Base-by-base conservation (phyloP, 1,140 invertebrate species). In the Cyclargus thomasi region DNA sequence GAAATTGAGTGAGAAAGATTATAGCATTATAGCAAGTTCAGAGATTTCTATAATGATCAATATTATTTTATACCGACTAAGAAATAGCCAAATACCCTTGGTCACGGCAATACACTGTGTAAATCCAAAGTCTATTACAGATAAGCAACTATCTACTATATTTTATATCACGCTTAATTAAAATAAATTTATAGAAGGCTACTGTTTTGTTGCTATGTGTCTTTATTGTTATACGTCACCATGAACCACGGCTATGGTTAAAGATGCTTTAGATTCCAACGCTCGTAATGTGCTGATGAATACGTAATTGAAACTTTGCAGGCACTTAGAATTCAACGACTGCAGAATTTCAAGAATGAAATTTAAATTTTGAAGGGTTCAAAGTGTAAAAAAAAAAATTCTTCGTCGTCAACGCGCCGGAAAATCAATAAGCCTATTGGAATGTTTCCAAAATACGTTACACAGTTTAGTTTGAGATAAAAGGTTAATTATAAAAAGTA, bases 401-500 rank as follows among this genome's bases (percentile, higher is more conserved):
- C 63, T 7, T 6, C 18, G 35, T 47, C 63, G 18, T 64, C 63
- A 21, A 6, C 17, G 2, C 39, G 21, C 36, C 63, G 39, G 22
- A 64, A 64, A 64, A 64, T 64, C 63, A 53, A 64, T 64, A 64
- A 53, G 18, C 7, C 16, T 64, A 22, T 64, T 11, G 14, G 5
- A 23, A 47, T 29, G 29, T 11, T 14, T 47, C 14, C 23, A 62
- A 16, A 21, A 23, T 62, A 22, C 2, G 18, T 14, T 23, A 62
- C 11, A 62, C 14, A n/a, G 14, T 47, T 29, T 23, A 8, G 23
- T 23, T 17, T 20, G 8, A 22, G 14, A 64, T 64, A 8, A 47
- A 47, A 29, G 2, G 20, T 20, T 20, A 11, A 16, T 29, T 29
- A 29, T 3, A 29, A 29, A 29, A 2, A 5, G 29, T 29, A 29